Percentiles rank a stretch among this genome's conserved stretches.
These are phyloP conservation scores for Polydesmus complanatus DNA, from an alignment of 2,888 invertebrate species.

Conservation along the genomic window DNA sequence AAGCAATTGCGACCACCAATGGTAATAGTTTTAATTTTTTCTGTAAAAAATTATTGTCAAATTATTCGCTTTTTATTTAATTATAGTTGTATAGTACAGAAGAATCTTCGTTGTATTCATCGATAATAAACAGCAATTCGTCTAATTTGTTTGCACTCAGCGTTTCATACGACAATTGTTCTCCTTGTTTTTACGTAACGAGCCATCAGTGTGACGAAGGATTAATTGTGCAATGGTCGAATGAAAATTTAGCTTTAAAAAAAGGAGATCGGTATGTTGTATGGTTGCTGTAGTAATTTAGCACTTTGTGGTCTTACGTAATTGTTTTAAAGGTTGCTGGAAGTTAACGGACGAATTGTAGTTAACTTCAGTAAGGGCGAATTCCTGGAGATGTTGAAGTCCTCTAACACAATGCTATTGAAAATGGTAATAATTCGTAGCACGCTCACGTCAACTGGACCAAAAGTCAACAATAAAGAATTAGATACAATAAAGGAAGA, in stretches of 20 bases:
- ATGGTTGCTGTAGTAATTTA: too few relatives aligned
- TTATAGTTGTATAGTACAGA: conserved; percentile 18
- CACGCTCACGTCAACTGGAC: neutral
- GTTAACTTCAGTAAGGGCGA: conserved; percentile 34
- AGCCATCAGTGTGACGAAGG: conserved; percentile 42
- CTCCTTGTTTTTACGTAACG: conserved; percentile 56
- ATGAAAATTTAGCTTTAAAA: conserved; percentile 57
- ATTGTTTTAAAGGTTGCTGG: conserved; percentile 46
- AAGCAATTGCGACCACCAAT: neutral
- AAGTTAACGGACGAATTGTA: conserved; percentile 64
- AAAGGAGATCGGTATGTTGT: conserved; percentile 54
- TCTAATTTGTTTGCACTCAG: conserved; percentile 52
- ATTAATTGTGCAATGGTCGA: conserved; percentile 58
- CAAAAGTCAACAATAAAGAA: conserved; percentile 29
- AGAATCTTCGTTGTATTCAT: conserved; percentile 15
- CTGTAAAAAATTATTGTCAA: neutral
- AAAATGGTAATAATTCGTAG: conserved; percentile 14
- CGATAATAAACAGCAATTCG: conserved; percentile 25
- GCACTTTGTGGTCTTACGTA: too few relatives aligned
- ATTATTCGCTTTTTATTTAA: conserved; percentile 1
- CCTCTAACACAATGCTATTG: conserved; percentile 15
- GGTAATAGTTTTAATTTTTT: neutral
- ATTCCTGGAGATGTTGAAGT: conserved; percentile 17
- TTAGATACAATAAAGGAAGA: conserved; percentile 43
- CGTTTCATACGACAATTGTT: conserved; percentile 52